Evolutionary conservation across 2,113 vertebrate species (phyloP), one percentile per base, ranked within the genome.

Genomic region (human (Homo sapiens)): DNA sequence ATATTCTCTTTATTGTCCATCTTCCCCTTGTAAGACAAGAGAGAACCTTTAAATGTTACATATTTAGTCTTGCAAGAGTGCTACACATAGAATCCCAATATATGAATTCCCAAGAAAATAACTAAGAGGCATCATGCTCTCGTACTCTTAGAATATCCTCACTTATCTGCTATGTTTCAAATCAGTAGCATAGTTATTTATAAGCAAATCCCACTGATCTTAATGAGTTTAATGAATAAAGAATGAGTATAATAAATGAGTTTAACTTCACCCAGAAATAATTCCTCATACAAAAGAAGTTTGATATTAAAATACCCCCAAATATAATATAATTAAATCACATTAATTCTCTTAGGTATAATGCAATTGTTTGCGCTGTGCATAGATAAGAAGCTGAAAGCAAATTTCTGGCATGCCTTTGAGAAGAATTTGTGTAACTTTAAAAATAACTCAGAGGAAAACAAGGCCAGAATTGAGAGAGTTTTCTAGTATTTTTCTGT

Each of bases 171-270:
- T 97, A 78, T 98, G 96, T 98, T 98, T 98, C 91, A 81, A 98
- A 96, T 98, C 97, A 97, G 96, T 98, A 78, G 30, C 98, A 98
- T 96, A 92, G 97, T 97, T 98, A 98, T 98, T 98, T 98, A 98
- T 98, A 98, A 98, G 98, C 97, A 97, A 94, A 96, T 96, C 95
- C 90, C 43, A 97, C 85, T 86, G 97, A 97, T 97, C 94, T 97
- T 97, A 98, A 97, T 97, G 96, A 98, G 94, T 96, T 98, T 98
- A 97, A 97, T 98, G 97, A 97, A 98, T 98, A 97, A 97, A 98
- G 92, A 97, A 98, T 98, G 97, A 97, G 55, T 25, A 91, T 96
- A 97, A 97, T 97, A 98, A 98, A 95, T 75, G 92, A 96, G 94
- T 95, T 97, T 96, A 96, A 97, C 92, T 94, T 94, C 90, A 94